Evolutionary conservation across 2,113 vertebrate species (phyloP).

Genomic region (Oxyura jamaicensis): DNA sequence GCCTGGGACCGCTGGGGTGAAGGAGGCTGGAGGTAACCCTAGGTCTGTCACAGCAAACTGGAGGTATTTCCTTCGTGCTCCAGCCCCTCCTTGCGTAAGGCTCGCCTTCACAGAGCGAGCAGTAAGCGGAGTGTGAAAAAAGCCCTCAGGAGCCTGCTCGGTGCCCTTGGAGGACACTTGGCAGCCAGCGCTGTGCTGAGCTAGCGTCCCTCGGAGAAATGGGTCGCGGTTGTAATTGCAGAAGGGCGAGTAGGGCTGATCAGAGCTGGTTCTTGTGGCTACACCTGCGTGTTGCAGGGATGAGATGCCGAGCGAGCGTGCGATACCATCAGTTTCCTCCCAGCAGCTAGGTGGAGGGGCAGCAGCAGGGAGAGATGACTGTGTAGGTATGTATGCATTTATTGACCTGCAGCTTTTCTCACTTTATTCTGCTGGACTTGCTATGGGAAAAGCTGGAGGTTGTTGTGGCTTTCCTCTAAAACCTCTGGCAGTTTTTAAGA

Average conservation of each 20-base stretch:
- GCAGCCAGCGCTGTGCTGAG: rapidly evolving
- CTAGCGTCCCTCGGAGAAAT: background rate
- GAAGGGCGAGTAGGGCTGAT: background rate
- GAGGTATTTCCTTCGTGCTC: background rate
- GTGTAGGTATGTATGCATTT: rapidly evolving
- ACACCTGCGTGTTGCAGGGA: background rate
- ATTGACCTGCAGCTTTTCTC: background rate
- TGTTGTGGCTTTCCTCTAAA: rapidly evolving
- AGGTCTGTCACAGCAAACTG: rapidly evolving
- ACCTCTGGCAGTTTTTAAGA: background rate
- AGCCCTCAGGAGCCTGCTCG: rapidly evolving
- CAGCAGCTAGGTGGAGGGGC: background rate
- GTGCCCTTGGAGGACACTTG: background rate
- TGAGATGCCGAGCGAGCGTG: background rate
- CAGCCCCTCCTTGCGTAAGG: rapidly evolving
- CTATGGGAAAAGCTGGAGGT: background rate
- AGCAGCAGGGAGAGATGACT: background rate
- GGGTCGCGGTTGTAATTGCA: slow-evolving; percentile 19
- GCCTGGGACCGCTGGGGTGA: rapidly evolving
- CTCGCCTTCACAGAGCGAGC: rapidly evolving
- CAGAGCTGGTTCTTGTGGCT: background rate
- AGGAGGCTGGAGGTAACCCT: background rate
- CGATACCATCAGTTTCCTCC: background rate
- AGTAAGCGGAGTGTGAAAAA: background rate
- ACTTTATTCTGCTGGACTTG: background rate